Evolutionary conservation across 2,888 invertebrate species (phyloP).

Genomic region (Pollenia amentaria): DNA sequence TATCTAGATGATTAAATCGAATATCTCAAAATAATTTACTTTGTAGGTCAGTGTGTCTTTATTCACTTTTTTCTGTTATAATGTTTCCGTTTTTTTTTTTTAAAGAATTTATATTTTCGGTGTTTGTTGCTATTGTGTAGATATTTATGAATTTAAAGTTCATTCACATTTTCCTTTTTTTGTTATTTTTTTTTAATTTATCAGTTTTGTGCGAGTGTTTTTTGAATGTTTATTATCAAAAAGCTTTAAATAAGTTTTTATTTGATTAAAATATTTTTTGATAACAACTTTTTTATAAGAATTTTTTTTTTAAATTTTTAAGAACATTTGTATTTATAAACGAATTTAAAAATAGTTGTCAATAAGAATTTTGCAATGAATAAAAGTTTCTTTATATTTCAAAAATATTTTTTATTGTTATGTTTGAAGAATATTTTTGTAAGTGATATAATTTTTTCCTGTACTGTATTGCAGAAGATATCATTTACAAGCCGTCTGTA

Average conservation of each 20-base stretch:
- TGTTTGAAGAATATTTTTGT: not conserved
- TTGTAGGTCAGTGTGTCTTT: slow-evolving; percentile 51
- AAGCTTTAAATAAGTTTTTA: not conserved
- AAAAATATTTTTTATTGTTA: not conserved
- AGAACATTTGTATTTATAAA: too few species aligned
- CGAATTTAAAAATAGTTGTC: too few species aligned
- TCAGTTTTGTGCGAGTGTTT: slow-evolving; percentile 1
- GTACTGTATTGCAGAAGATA: slow-evolving; percentile 1
- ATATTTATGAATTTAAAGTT: slow-evolving; percentile 31
- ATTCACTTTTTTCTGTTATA: slow-evolving; percentile 20
- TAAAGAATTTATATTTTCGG: slow-evolving; percentile 7
- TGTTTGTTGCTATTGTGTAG: slow-evolving; percentile 17
- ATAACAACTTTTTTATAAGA: too few species aligned
- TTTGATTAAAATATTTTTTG: not conserved
- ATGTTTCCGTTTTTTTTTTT: slow-evolving; percentile 26
- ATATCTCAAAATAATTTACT: slow-evolving; percentile 3
- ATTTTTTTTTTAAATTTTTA: too few species aligned
- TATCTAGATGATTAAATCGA: not conserved
- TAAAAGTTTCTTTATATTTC: too few species aligned
- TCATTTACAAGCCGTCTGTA: slow-evolving; percentile 5
- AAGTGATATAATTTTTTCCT: not conserved
- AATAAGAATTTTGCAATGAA: too few species aligned
- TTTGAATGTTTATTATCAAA: not conserved
- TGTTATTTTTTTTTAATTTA: slow-evolving; percentile 1
- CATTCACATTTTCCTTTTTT: not conserved